Conservation (phyloP, 1,140 invertebrate genomes). For the Halictus rubicundus region DNA sequence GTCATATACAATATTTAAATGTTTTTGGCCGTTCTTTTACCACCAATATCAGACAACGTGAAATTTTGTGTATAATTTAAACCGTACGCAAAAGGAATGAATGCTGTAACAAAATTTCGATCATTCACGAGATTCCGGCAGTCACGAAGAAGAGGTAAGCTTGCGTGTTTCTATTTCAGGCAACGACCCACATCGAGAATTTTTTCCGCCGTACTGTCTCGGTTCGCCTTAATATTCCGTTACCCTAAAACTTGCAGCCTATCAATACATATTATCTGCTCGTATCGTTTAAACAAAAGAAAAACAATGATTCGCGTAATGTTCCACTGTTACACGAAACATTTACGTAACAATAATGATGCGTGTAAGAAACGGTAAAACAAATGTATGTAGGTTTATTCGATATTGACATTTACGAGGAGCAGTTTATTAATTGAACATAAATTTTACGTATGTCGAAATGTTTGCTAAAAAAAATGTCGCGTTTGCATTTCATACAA, state of each 20-base stretch:
- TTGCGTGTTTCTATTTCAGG: slow-evolving; percentile 65
- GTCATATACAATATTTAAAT: too few species aligned
- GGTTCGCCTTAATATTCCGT: slow-evolving; percentile 41
- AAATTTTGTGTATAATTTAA: too few species aligned
- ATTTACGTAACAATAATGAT: slow-evolving; percentile 8
- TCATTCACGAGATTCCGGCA: slow-evolving; percentile 40
- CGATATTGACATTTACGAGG: too few species aligned
- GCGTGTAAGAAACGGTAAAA: not conserved
- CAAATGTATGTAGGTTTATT: not conserved
- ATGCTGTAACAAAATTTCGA: slow-evolving; percentile 31
- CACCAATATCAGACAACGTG: too few species aligned
- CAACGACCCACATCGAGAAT: slow-evolving; percentile 74
- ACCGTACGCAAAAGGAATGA: not conserved
- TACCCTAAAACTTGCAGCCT: not conserved
- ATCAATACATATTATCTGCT: not conserved
- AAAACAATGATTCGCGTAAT: not conserved
- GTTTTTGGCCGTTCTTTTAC: too few species aligned
- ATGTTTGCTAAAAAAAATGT: not conserved
- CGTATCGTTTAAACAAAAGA: not conserved
- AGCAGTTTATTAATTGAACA: not conserved
- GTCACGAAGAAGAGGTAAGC: slow-evolving; percentile 33
- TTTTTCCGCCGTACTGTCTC: slow-evolving; percentile 58
- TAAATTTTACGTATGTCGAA: slow-evolving; percentile 1
- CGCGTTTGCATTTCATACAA: slow-evolving; percentile 8
- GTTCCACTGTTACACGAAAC: not conserved